Percentiles rank a stretch among this genome's conserved stretches.
phyloP scores from a whole-genome alignment of 2,797 vertebrate genomes.

The Myotis myotis region DNA sequence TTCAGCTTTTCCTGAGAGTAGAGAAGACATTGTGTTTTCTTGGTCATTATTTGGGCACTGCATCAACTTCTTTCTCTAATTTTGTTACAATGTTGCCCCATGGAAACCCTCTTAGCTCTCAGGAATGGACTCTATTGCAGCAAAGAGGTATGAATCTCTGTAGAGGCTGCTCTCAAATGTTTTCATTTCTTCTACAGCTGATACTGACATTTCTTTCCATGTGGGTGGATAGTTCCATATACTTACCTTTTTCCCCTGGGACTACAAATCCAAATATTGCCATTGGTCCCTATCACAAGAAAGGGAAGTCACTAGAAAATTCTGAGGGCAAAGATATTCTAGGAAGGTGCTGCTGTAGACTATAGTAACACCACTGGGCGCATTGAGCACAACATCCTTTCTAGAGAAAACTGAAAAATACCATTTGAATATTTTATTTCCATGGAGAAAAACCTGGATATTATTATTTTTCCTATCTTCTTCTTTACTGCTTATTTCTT shows the following conservation, averaged over 20 bases:
- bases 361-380: neutral
- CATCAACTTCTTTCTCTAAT: neutral
- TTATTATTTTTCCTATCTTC: neutral
- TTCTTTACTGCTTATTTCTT: neutral
- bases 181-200: slow-evolving; percentile 1
- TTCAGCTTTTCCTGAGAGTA: neutral
- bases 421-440: neutral
- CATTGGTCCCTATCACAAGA: neutral
- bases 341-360: neutral
- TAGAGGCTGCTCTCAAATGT: neutral
- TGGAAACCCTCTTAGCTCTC: neutral
- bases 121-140: neutral
- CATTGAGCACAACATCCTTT: neutral
- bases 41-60: neutral
- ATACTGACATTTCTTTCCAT: neutral
- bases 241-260: neutral
- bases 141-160: neutral
- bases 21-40: neutral
- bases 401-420: neutral
- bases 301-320: neutral
- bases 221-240: neutral
- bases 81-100: neutral
- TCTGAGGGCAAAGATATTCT: neutral
- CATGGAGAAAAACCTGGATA: neutral
- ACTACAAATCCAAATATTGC: neutral